phyloP scores from a whole-genome alignment of 2,113 vertebrate genomes.

The Mirounga angustirostris region DNA sequence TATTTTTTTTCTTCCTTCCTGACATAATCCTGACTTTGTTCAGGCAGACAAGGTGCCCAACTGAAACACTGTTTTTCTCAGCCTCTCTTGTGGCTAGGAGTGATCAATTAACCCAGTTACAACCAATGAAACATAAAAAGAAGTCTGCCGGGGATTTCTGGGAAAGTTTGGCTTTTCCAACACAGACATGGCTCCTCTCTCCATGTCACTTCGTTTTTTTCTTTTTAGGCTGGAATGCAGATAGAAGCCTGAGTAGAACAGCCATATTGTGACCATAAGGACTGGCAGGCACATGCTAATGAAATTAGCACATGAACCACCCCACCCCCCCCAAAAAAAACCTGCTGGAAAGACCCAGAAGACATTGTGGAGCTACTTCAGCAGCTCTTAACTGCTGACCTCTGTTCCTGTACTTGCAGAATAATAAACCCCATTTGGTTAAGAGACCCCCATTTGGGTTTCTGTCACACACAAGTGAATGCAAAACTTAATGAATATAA shows the following conservation, averaged over 20 bases:
- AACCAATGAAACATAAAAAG: neutral
- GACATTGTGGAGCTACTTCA: neutral
- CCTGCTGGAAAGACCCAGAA: neutral
- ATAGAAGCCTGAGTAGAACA: neutral
- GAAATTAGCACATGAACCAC: neutral
- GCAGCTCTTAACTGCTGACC: neutral
- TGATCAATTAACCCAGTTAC: neutral
- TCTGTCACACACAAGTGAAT: neutral
- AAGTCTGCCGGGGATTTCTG: neutral
- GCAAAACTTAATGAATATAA: neutral
- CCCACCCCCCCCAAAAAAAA: neutral
- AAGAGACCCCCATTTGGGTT: neutral
- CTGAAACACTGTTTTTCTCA: neutral
- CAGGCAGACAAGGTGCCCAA: neutral
- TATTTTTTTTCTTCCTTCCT: neutral
- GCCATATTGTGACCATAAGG: neutral
- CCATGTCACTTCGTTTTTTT: neutral
- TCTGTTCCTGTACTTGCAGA: neutral
- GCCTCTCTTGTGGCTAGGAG: neutral
- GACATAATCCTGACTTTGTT: neutral
- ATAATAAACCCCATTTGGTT: neutral
- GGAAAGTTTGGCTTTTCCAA: neutral
- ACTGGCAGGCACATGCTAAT: neutral
- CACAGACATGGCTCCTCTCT: neutral
- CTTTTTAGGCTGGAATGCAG: neutral